A percentile compares a stretch with the other conserved stretches of the same genome.
Conservation (phyloP, 2,113 vertebrate genomes). For the Buteo buteo region DNA sequence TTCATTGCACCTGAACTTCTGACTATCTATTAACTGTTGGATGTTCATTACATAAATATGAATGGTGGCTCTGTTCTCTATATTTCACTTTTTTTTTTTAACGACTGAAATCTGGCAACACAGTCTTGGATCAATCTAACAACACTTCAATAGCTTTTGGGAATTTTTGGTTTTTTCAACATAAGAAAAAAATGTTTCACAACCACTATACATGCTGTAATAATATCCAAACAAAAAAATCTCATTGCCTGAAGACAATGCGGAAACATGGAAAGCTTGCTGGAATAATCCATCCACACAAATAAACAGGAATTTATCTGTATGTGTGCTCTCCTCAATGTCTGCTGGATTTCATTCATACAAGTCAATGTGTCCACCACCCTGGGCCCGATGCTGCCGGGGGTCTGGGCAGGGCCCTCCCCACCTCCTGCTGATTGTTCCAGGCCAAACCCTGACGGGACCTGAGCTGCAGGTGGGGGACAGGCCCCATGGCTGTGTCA, state of each 20-base stretch:
- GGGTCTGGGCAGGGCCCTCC: fast-evolving
- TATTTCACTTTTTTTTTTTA: not conserved
- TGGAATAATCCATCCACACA: not conserved
- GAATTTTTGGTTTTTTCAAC: not conserved
- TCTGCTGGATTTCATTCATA: not conserved
- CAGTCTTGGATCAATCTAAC: not conserved
- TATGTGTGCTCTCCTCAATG: not conserved
- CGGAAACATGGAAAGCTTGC: not conserved
- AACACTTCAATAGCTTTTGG: not conserved
- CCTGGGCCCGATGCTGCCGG: fast-evolving
- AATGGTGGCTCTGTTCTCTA: not conserved
- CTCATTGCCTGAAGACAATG: not conserved
- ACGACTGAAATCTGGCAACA: not conserved
- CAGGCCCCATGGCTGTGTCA: fast-evolving
- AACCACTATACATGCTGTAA: not conserved
- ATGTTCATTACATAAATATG: not conserved
- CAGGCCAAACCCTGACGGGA: not conserved
- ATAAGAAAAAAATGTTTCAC: not conserved
- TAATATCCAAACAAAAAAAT: not conserved
- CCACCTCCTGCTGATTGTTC: not conserved
- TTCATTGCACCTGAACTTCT: not conserved
- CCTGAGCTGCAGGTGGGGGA: not conserved
- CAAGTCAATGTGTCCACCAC: fast-evolving
- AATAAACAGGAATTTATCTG: not conserved
- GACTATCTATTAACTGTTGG: not conserved